Evolutionary conservation across 1,140 invertebrate genomes (phyloP), one percentile per base, ranked within the genome.

Genomic region (Cotesia glomerata): DNA sequence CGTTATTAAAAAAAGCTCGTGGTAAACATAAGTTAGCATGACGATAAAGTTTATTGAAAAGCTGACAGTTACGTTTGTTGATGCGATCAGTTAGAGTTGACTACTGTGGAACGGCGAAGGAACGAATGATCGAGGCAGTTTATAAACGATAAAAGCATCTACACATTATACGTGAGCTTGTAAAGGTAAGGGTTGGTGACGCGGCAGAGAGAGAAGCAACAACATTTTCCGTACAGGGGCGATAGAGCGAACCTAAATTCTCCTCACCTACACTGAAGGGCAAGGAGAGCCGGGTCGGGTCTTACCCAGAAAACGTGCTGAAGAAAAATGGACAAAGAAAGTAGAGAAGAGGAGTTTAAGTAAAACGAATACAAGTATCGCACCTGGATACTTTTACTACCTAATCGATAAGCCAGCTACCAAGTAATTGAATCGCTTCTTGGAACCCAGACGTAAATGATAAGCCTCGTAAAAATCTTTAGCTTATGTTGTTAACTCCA

Each of bases 311-410:
- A 45, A 9, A 45, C 2, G 32, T 5, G 26, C 54, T 16, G 18
- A 2, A 36, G 14, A 52, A 4, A 56, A 36, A 52, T 1, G n/a
- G 61, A 69, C 36, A 62, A 51, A 63, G 32, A 51, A 69, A 74
- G 39, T 58, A 39, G 51, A 16, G 45, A 2, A 26, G 26, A 70
- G 52, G 56, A 36, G 52, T 26, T 5, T 35, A 11, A 56, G 18
- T 13, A 49, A 18, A 51, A 69, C 13, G 26, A 45, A 68, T 51
- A 18, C 32, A 14, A 39, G 61, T 52, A 56, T 58, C 54, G 36
- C 73, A 70, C 73, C 54, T 74, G 63, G 54, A 67, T 72, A 72
- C 71, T 67, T 72, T 72, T 61, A 72, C 71, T 59, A 56, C 56
- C 64, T 64, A 69, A 69, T 64, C 66, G 66, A 69, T 69, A 69